Evolutionary conservation across 2,113 vertebrate species (phyloP).

Genomic region (Pteropus alecto): DNA sequence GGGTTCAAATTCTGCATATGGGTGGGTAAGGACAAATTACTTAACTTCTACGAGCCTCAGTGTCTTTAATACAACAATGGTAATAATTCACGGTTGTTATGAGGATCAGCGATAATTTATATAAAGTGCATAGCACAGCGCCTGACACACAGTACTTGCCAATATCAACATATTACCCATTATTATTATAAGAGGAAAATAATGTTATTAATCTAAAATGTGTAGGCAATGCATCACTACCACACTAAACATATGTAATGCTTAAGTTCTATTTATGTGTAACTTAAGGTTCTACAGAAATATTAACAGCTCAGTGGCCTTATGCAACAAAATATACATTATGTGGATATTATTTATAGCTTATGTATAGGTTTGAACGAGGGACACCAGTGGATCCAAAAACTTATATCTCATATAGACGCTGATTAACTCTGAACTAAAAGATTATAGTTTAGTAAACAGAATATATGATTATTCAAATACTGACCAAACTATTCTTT

Average conservation of each 20-base stretch:
- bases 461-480: not conserved
- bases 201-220: constrained; percentile 14
- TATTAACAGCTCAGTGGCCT: not conserved
- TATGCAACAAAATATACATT: not conserved
- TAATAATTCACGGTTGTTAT: not conserved
- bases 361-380: not conserved
- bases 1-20: not conserved
- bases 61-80: not conserved
- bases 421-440: not conserved
- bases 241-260: not conserved
- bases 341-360: not conserved
- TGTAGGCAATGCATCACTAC: not conserved
- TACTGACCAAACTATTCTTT: not conserved
- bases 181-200: not conserved
- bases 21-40: not conserved
- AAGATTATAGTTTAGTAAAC: not conserved
- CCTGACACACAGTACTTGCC: not conserved
- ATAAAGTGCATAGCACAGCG: not conserved
- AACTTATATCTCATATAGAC: not conserved
- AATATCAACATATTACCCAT: not conserved
- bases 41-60: not conserved
- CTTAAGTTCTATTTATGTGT: not conserved
- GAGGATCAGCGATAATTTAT: not conserved
- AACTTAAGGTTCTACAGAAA: not conserved
- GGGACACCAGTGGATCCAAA: not conserved